Evolutionary conservation across 2,113 vertebrate genomes (phyloP).

Genomic region (Cichladusa arquata): DNA sequence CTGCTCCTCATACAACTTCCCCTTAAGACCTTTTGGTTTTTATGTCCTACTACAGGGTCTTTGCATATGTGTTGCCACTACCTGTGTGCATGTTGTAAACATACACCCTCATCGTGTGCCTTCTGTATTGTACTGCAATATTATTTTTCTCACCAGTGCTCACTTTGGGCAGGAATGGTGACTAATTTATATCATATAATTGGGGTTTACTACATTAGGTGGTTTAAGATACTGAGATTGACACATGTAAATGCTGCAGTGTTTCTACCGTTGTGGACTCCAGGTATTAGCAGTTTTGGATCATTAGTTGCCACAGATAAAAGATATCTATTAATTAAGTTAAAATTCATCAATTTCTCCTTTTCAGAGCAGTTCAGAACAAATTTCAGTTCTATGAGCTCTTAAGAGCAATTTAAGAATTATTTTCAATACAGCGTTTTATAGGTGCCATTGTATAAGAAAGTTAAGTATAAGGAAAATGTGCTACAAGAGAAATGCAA

Average conservation of each 20-base stretch:
- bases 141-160: background rate
- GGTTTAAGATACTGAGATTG: constrained; percentile 19
- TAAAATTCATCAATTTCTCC: constrained; percentile 30
- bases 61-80: accelerated
- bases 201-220: background rate
- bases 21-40: background rate
- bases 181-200: background rate
- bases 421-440: constrained; percentile 28
- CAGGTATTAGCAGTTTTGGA: constrained; percentile 2
- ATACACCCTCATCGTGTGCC: background rate
- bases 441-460: background rate
- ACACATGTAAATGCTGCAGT: background rate
- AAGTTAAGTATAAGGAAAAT: constrained; percentile 54
- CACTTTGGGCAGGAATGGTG: background rate
- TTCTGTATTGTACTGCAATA: background rate
- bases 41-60: background rate
- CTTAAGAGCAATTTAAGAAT: constrained; percentile 7
- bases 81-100: accelerated
- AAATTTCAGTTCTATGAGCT: background rate
- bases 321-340: background rate
- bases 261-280: background rate
- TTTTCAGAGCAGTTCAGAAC: background rate
- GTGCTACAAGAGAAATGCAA: constrained; percentile 34
- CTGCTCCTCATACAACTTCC: background rate
- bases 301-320: background rate